Evolutionary conservation across 2,888 invertebrate species (phyloP).

Genomic region (Drosophila pseudotakahashii): DNA sequence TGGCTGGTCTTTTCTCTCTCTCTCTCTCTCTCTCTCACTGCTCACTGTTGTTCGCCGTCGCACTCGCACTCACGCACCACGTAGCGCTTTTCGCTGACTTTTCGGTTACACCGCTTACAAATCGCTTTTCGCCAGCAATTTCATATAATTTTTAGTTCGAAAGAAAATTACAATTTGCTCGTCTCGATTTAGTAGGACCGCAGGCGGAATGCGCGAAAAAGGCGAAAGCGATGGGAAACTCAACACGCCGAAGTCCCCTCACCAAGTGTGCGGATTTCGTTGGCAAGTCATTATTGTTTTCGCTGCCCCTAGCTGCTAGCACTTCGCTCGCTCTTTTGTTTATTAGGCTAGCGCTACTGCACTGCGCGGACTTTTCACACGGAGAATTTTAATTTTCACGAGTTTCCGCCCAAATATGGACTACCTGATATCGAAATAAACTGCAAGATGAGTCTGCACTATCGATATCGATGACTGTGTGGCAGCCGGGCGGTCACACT

Average conservation of each 20-base stretch:
- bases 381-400: constrained; percentile 28
- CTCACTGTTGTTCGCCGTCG: constrained; percentile 24
- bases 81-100: constrained; percentile 13
- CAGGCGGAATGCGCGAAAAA: constrained; percentile 30
- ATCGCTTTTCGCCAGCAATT: constrained; percentile 12
- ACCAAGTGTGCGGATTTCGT: constrained; percentile 32
- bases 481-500: constrained; percentile 1
- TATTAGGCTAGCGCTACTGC: constrained; percentile 49
- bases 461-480: constrained; percentile 12
- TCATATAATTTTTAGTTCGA: constrained; percentile 26
- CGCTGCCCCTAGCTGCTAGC: not conserved
- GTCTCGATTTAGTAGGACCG: constrained; percentile 43
- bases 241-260: constrained; percentile 59
- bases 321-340: not conserved
- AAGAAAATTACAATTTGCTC: constrained; percentile 46
- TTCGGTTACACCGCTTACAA: constrained; percentile 16
- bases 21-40: constrained; percentile 12
- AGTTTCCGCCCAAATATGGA: constrained; percentile 37
- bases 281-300: constrained; percentile 63
- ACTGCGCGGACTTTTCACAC: constrained; percentile 25
- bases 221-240: constrained; percentile 37
- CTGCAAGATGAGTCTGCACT: constrained; percentile 29
- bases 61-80: constrained; percentile 45
- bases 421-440: too few species aligned
- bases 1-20: constrained; percentile 50